Base-by-base conservation (phyloP, 1,140 invertebrate species). In the Drosophila bocki region DNA sequence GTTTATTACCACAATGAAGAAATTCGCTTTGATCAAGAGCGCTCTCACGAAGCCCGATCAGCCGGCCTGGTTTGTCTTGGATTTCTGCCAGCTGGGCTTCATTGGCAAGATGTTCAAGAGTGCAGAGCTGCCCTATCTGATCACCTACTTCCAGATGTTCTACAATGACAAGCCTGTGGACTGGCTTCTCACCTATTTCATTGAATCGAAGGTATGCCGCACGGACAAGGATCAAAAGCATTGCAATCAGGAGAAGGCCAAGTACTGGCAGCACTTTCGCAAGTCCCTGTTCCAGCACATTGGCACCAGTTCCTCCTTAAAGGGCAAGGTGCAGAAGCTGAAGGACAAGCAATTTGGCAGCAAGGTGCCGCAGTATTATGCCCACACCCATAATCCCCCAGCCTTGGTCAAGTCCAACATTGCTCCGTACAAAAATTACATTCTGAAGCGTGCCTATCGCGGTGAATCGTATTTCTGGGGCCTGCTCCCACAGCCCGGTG, bases 141-240 rank as follows among this genome's bases (percentile, higher is more conserved):
- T 98, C 15, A 97, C 97, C 86, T 99, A 99, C 93, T 98, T 99
- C 87, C 95, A 99, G 81, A 97, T 94, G 91, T 92, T 92, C 26
- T 97, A 98, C 93, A 97, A 97, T 90, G 98, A 99, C 90, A 99
- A 99, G 93, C 98, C 98, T 0, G 98, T 99, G 0, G 98, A 99
- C 93, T 99, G 98, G 98, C 93, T 99, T 2, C 93, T 99, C 7
- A 98, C 98, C 78, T 96, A 98, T 93, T 95, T 98, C 58, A 95
- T 99, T 35, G 96, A 96, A 69, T 98, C 98, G 0, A 98, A 98
- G 94, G 96, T 98, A 22, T 99, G 98, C 93, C 96, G 96, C 75
- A 96, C 97, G 57, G 97, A 98, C 79, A 97, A 96, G 92, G 96
- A 96, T 92, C 94, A 98, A 96, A 98, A 98, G 95, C 95, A 97